A percentile compares a stretch with the other conserved stretches of the same genome.
phyloP scores from a whole-genome alignment of 2,113 vertebrate genomes.

The Neodon shergylaensis region DNA sequence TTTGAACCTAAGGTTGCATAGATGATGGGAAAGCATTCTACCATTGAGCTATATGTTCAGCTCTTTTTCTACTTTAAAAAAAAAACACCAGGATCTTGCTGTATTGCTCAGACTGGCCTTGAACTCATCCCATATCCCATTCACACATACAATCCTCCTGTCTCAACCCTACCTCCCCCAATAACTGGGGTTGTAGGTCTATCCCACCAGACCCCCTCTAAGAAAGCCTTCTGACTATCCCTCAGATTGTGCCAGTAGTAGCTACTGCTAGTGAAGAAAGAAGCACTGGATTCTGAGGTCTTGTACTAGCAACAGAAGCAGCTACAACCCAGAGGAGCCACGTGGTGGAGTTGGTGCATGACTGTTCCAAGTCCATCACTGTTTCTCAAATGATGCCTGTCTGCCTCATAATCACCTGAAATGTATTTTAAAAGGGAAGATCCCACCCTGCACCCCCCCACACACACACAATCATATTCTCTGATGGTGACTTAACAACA shows the following conservation, averaged over 20 bases:
- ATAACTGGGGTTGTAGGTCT: neutral
- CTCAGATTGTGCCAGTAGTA: neutral
- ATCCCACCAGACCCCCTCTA: neutral
- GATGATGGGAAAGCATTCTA: neutral
- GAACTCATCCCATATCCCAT: neutral
- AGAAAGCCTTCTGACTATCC: neutral
- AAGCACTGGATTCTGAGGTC: neutral
- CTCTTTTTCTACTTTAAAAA: neutral
- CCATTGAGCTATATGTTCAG: neutral
- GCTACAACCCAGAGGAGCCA: neutral
- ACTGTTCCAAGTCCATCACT: neutral
- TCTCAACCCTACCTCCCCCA: neutral
- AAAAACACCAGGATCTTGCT: neutral
- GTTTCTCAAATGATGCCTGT: neutral
- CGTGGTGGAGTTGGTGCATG: neutral
- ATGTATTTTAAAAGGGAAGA: neutral
- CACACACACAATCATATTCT: neutral
- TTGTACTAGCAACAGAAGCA: neutral
- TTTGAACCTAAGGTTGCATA: neutral
- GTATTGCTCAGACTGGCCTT: neutral
- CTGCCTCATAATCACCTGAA: conserved; percentile 15
- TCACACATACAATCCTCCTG: neutral
- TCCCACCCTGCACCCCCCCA: neutral
- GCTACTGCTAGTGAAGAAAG: neutral
- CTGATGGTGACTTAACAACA: neutral